phyloP scores from a whole-genome alignment of 2,113 vertebrate species.

The Columba livia region DNA sequence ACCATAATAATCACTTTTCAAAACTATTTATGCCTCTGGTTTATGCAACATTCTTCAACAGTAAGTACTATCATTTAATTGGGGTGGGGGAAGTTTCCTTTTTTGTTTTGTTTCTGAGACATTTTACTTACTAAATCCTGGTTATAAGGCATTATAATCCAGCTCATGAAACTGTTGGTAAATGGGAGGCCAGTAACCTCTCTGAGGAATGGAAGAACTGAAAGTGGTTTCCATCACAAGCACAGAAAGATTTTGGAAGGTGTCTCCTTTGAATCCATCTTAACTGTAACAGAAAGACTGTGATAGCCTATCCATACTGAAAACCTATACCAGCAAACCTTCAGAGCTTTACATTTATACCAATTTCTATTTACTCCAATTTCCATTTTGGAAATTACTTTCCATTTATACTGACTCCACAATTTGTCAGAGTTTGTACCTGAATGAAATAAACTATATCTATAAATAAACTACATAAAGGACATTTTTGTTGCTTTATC shows the following conservation, averaged over 20 bases:
- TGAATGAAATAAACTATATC: neutral
- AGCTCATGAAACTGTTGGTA: neutral
- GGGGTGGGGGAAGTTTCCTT: accelerated
- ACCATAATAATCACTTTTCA: neutral
- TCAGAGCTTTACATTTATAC: accelerated
- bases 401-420: neutral
- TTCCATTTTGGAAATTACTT: neutral
- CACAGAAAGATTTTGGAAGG: neutral
- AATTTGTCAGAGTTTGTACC: neutral
- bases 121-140: neutral
- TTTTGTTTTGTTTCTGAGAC: neutral
- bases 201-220: neutral
- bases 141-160: neutral
- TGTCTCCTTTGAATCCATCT: neutral
- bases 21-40: neutral
- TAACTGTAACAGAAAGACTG: neutral
- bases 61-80: neutral
- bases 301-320: neutral
- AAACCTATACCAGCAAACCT: neutral
- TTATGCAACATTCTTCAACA: neutral
- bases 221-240: neutral
- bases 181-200: neutral
- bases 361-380: neutral
- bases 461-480: neutral
- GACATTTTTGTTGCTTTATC: neutral